Evolutionary conservation across 2,888 invertebrate genomes (phyloP), one percentile per base, ranked within the genome.

Genomic region (Cryptocephalus primarius): DNA sequence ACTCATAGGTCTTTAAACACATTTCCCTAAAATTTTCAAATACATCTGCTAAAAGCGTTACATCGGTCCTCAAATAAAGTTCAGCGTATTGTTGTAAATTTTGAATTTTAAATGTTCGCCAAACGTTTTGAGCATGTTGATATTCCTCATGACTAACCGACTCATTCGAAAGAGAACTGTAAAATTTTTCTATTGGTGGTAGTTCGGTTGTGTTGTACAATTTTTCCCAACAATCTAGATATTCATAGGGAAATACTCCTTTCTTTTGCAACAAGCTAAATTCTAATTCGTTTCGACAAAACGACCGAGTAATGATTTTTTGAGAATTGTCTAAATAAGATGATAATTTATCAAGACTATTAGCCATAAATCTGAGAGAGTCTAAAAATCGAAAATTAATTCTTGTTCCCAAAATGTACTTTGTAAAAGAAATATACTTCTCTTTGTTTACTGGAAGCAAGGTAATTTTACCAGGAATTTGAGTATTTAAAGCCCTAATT

Each of bases 21-120:
- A 48, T 53, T 4, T 48, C n/a, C 8, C 65, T 40, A 51, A 67
- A 68, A 47, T 66, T 60, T 52, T 68, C 67, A 49, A 67, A 66
- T 8, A 67, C 52, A 43, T 68, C 67, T 4, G 60, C 56, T 32
- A 65, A 46, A 4, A 68, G 47, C n/a, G 66, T 45, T 1, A 69
- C 59, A 51, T 70, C 67, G 1, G 60, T 60, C 53, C 62, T 64
- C 22, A 68, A 39, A 49, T 68, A 67, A 2, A 66, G 12, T 33
- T 66, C 60, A 1, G 57, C 54, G 48, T 69, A 70, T 44, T 66
- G 62, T 1, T 59, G 59, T 12, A 69, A 45, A 31, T 50, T 63
- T 34, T 55, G 44, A 32, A 60, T 57, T 1, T 58, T 39, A 42
- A 69, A 68, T 14, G 36, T 45, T 1, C 51, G 13, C 64, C 67